These are phyloP conservation scores for Rhizomys pruinosus DNA, from an alignment of 2,113 vertebrate species.

Conservation along the genomic window DNA sequence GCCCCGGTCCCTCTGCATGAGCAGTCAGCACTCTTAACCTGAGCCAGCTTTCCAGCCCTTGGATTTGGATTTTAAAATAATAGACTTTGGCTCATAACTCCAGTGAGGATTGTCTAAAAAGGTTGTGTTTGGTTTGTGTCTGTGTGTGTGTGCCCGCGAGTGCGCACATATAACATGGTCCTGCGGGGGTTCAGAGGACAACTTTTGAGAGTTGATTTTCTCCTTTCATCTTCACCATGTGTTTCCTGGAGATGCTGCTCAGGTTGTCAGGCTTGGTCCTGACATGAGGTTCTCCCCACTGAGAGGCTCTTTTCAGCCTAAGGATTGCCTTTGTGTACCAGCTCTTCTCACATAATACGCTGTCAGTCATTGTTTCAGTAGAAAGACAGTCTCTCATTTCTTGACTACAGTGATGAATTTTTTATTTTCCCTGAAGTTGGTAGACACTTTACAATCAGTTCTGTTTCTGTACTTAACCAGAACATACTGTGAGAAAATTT, in stretches of 20 bases:
- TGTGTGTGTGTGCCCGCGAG: too few species aligned
- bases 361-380: conserved; percentile 14
- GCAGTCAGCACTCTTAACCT: too few species aligned
- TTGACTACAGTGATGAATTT: neutral
- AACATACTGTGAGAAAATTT: conserved; percentile 10
- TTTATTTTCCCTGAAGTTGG: neutral
- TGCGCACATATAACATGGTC: neutral
- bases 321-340: conserved; percentile 34
- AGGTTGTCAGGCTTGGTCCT: neutral
- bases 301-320: too few species aligned
- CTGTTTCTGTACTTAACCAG: conserved; percentile 21
- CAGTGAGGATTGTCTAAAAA: neutral
- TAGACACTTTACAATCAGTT: neutral
- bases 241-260: neutral
- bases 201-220: neutral
- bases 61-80: conserved; percentile 33
- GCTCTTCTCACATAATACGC: neutral
- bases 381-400: neutral
- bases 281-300: neutral
- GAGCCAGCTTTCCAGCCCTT: too few species aligned
- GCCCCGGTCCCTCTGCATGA: too few species aligned
- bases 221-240: neutral
- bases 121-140: too few species aligned
- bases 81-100: neutral
- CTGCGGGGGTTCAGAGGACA: neutral